A percentile compares a stretch with the other conserved stretches of the same genome.
phyloP scores from a whole-genome alignment of 2,888 invertebrate genomes.

The Tetropium fuscum region DNA sequence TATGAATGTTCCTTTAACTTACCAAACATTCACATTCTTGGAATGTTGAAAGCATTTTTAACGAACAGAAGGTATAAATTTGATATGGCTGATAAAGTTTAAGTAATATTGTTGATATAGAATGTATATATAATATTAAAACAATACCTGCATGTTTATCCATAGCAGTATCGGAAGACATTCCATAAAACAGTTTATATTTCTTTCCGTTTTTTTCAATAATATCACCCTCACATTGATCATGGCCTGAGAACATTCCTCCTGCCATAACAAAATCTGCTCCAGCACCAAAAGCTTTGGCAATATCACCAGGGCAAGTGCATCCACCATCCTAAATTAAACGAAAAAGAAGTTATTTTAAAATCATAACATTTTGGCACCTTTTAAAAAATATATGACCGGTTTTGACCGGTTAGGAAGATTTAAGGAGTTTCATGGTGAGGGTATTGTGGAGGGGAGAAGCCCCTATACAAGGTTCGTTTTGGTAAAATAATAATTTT shows the following conservation, averaged over 20 bases:
- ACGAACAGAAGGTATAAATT: too few species aligned
- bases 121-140: not conserved
- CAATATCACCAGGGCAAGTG: constrained; percentile 92
- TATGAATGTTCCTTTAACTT: too few species aligned
- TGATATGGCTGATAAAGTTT: too few species aligned
- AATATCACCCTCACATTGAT: constrained; percentile 90
- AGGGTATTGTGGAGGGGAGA: too few species aligned
- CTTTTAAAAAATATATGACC: too few species aligned
- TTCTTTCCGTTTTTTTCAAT: constrained; percentile 82
- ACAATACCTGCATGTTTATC: constrained; percentile 80
- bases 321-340: constrained; percentile 87
- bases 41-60: too few species aligned
- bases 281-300: constrained; percentile 94
- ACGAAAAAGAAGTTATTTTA: not conserved
- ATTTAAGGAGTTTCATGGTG: too few species aligned
- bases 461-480: too few species aligned
- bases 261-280: constrained; percentile 98
- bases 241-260: constrained; percentile 94
- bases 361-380: too few species aligned
- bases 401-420: too few species aligned
- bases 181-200: constrained; percentile 91
- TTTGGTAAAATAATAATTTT: too few species aligned
- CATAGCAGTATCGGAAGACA: constrained; percentile 94
- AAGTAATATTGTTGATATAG: not conserved
- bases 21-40: too few species aligned